A percentile compares a stretch with the other conserved stretches of the same genome.
phyloP scores from a whole-genome alignment of 2,888 invertebrate species.

The Parapristionchus giblindavisi region DNA sequence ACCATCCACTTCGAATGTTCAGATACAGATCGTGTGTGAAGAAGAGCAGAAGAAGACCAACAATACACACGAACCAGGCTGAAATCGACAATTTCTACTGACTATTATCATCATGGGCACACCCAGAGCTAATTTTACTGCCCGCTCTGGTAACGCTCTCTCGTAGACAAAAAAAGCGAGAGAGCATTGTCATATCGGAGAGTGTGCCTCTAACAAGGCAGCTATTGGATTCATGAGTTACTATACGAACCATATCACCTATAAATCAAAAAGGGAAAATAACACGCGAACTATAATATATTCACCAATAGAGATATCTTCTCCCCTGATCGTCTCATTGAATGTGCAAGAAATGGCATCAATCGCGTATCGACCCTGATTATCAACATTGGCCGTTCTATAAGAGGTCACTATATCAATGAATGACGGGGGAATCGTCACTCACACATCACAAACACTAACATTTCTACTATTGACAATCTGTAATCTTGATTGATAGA shows the following conservation, averaged over 20 bases:
- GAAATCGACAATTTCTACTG: background rate
- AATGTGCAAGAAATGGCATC: background rate
- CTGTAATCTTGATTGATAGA: background rate
- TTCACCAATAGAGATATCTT: background rate
- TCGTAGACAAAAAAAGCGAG: too few species aligned
- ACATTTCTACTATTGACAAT: background rate
- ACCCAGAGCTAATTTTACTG: too few species aligned
- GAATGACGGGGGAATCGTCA: background rate
- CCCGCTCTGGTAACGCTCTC: too few species aligned
- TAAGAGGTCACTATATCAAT: background rate
- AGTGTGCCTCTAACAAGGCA: too few species aligned
- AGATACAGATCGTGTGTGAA: constrained; percentile 19
- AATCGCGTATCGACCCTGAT: background rate
- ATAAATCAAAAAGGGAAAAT: background rate
- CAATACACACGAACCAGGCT: background rate
- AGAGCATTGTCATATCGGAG: too few species aligned
- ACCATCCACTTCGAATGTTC: constrained; percentile 8
- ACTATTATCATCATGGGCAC: too few species aligned
- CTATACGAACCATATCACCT: background rate
- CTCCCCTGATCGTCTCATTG: background rate
- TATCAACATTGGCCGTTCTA: background rate
- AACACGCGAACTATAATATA: background rate
- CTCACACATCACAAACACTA: background rate
- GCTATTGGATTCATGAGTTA: too few species aligned
- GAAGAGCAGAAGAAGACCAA: constrained; percentile 15